A percentile compares a stretch with the other conserved stretches of the same genome.
phyloP scores from a whole-genome alignment of 1,140 invertebrate species.

The Sesamia nonagrioides region DNA sequence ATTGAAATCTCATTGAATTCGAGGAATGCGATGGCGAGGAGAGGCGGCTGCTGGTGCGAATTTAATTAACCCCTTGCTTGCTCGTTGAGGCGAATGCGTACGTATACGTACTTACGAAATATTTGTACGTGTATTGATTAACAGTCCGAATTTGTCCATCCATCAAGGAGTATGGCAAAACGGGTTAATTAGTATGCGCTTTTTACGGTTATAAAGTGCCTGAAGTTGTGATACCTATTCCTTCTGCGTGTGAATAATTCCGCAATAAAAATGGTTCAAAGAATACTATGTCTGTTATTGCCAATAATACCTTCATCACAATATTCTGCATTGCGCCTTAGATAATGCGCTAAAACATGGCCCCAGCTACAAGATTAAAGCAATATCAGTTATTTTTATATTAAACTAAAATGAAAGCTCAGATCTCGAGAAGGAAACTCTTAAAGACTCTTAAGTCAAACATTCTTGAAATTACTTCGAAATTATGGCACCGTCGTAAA shows the following conservation, averaged over 20 bases:
- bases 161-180: neutral
- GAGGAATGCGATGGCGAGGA: constrained; percentile 83
- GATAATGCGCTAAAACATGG: constrained; percentile 12
- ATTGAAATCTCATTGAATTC: constrained; percentile 87
- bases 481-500: constrained; percentile 82
- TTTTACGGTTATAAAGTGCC: neutral
- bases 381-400: constrained; percentile 43
- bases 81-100: constrained; percentile 77
- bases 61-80: constrained; percentile 85
- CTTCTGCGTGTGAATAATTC: neutral
- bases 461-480: constrained; percentile 80
- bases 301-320: constrained; percentile 10
- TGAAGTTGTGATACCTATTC: neutral
- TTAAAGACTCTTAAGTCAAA: constrained; percentile 76
- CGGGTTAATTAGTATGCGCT: neutral
- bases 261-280: neutral
- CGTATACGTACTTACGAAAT: constrained; percentile 57
- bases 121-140: constrained; percentile 61
- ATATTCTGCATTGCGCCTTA: constrained; percentile 17
- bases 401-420: constrained; percentile 72
- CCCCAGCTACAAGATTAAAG: constrained; percentile 14
- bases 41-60: constrained; percentile 83
- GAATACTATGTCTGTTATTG: neutral
- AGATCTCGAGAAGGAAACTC: constrained; percentile 69
- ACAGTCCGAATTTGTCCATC: constrained; percentile 20